Conservation (phyloP, 2,797 vertebrate species). For the Onychomys torridus region DNA sequence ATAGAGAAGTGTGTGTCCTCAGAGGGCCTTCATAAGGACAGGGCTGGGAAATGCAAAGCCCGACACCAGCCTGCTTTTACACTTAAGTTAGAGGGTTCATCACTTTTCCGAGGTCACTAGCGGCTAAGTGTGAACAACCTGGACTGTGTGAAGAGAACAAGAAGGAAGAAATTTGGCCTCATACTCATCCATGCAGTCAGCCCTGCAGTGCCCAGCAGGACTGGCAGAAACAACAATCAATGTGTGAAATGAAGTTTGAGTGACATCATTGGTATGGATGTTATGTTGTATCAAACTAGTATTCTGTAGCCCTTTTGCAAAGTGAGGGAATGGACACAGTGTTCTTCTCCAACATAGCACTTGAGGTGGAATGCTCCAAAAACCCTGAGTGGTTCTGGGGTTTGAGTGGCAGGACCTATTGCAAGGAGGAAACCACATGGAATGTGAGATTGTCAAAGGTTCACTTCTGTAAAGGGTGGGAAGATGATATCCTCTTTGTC, state of each 20-base stretch:
- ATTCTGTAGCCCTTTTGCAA: not conserved
- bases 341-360: not conserved
- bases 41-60: too few relatives aligned
- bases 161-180: not conserved
- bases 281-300: not conserved
- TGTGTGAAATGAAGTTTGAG: not conserved
- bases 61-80: not conserved
- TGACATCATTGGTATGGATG: not conserved
- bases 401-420: not conserved
- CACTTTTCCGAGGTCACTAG: not conserved
- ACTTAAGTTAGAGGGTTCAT: not conserved
- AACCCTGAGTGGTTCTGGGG: too few relatives aligned
- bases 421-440: not conserved
- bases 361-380: not conserved
- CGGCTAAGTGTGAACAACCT: not conserved
- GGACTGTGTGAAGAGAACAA: not conserved
- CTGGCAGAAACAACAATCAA: not conserved
- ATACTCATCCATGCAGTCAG: not conserved
- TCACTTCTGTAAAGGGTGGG: not conserved
- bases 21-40: not conserved
- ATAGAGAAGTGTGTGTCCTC: too few relatives aligned
- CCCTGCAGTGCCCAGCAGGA: accelerated
- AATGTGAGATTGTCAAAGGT: not conserved
- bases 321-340: not conserved
- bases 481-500: not conserved